A percentile compares a stretch with the other conserved stretches of the same genome.
phyloP scores from a whole-genome alignment of 2,797 vertebrate genomes.

The Anguilla pacifica region DNA sequence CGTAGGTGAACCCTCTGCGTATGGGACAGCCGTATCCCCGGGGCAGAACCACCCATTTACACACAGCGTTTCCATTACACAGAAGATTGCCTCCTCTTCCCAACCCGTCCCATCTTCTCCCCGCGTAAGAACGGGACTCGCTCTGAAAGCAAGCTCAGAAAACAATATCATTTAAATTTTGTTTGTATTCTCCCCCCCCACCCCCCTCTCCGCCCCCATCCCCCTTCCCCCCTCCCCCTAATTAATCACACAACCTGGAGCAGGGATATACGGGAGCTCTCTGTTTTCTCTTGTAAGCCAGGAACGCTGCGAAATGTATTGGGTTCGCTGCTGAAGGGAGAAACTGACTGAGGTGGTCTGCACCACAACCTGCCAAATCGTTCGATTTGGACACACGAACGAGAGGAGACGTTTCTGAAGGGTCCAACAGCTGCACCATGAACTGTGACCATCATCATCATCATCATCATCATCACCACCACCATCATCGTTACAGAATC shows the following conservation, averaged over 20 bases:
- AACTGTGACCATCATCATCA: not conserved
- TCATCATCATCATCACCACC: not conserved
- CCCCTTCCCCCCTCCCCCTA: not conserved
- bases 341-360: not conserved
- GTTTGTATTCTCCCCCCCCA: not conserved
- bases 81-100: slow-evolving; percentile 10
- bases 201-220: not conserved
- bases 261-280: not conserved
- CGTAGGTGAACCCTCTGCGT: not conserved
- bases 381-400: not conserved
- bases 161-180: slow-evolving; percentile 15
- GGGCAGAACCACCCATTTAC: not conserved
- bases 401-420: not conserved
- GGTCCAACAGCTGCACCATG: not conserved
- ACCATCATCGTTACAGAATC: not conserved
- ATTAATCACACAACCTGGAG: not conserved
- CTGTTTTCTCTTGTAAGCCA: not conserved
- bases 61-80: not conserved
- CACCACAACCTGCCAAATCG: not conserved
- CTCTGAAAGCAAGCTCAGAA: not conserved
- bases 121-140: not conserved
- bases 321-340: not conserved
- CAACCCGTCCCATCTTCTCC: not conserved
- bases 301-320: not conserved
- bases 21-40: not conserved